phyloP scores from a whole-genome alignment of 30 jellyfish, hydroid and myxozoan species.

The Sanderia malayensis region DNA sequence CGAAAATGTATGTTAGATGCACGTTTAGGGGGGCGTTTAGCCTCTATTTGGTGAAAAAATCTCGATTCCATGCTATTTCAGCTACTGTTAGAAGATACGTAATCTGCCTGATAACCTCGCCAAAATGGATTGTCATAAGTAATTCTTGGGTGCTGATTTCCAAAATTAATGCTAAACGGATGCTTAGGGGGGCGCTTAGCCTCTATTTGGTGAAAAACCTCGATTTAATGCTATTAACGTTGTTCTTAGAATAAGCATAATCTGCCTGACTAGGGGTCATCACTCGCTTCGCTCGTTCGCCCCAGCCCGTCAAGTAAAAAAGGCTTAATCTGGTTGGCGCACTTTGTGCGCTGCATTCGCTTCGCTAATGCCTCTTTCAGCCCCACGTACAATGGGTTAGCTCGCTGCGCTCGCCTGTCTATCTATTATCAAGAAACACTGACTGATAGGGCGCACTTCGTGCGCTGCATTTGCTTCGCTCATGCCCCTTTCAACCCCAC shows the following conservation, averaged over 20 bases:
- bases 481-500: too few relatives aligned
- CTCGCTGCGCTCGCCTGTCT: too few relatives aligned
- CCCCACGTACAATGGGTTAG: too few relatives aligned
- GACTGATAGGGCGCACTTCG: too few relatives aligned
- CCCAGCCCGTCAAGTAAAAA: too few relatives aligned
- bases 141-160: constrained; percentile 1
- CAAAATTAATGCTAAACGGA: background rate
- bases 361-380: too few relatives aligned
- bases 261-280: too few relatives aligned
- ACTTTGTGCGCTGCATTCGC: too few relatives aligned
- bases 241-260: background rate
- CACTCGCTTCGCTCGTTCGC: too few relatives aligned
- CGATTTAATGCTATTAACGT: background rate
- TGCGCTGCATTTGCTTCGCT: too few relatives aligned
- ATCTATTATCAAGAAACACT: too few relatives aligned
- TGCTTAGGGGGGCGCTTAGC: background rate
- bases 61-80: background rate
- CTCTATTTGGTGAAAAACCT: background rate
- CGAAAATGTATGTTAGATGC: background rate
- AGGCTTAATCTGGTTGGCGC: too few relatives aligned
- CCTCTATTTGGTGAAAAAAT: background rate
- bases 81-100: background rate
- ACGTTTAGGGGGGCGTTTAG: background rate
- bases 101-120: constrained; percentile 1
- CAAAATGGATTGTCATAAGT: background rate